Evolutionary conservation across 2,113 vertebrate genomes (phyloP).

Genomic region (Microcebus griseorufus): DNA sequence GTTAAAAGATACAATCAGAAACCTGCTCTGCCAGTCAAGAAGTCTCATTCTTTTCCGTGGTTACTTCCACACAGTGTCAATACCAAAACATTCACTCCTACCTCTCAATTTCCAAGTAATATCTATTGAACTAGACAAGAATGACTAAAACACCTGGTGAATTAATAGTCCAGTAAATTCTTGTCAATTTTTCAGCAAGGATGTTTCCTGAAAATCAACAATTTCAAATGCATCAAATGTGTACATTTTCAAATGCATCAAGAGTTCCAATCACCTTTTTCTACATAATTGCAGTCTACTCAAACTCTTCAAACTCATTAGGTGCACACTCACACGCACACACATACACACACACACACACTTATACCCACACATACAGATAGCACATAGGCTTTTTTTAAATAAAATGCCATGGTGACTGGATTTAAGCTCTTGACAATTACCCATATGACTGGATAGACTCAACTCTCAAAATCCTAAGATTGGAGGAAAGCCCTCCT

Average conservation of each 20-base stretch:
- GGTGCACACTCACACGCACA: not conserved
- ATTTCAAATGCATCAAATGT: not conserved
- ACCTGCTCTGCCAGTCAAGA: not conserved
- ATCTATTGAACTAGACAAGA: not conserved
- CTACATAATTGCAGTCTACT: not conserved
- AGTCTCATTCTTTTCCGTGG: not conserved
- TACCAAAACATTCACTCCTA: not conserved
- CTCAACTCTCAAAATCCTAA: not conserved
- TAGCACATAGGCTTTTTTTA: not conserved
- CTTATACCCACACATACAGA: not conserved
- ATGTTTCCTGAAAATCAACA: not conserved
- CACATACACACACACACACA: not conserved
- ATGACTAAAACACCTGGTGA: not conserved
- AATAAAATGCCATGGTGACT: not conserved
- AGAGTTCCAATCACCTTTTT: not conserved
- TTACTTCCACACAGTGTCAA: not conserved
- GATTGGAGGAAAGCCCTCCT: not conserved
- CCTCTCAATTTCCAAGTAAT: not conserved
- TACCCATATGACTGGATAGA: not conserved
- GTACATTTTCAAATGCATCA: not conserved
- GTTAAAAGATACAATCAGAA: not conserved
- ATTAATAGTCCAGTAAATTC: not conserved
- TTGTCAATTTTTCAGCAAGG: not conserved
- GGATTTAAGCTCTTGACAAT: not conserved
- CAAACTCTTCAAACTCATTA: not conserved